Conservation (phyloP, 2,888 invertebrate genomes). For the Acrocera orbiculus region DNA sequence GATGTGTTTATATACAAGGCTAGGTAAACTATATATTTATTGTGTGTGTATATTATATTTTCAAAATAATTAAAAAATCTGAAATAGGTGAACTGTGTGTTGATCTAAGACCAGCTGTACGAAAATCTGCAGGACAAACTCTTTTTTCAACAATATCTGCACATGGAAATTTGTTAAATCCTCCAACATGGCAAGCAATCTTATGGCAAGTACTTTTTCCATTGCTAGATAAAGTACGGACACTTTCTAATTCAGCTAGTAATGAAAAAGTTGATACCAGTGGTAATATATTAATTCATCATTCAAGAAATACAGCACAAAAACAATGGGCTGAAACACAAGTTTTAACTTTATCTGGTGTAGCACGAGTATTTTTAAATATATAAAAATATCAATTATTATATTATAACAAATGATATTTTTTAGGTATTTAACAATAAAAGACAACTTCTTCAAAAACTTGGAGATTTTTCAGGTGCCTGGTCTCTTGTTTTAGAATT, state of each 20-base stretch:
- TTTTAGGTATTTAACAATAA: conserved; percentile 63
- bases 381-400: neutral
- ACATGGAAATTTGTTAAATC: conserved; percentile 74
- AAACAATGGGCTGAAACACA: conserved; percentile 99
- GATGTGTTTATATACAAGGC: conserved; percentile 84
- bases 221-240: conserved; percentile 75
- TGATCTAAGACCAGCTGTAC: conserved; percentile 85
- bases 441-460: conserved; percentile 58
- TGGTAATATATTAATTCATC: conserved; percentile 91
- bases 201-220: conserved; percentile 94
- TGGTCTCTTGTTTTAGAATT: conserved; percentile 89
- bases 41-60: no score
- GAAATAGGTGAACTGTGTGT: conserved; percentile 76
- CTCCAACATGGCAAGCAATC: conserved; percentile 84
- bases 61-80: conserved; percentile 4
- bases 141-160: conserved; percentile 94
- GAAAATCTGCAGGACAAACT: conserved; percentile 94
- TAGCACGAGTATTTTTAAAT: conserved; percentile 22
- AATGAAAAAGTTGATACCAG: conserved; percentile 65
- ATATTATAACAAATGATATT: neutral
- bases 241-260: conserved; percentile 44
- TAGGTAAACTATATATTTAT: conserved; percentile 31
- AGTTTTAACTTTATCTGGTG: conserved; percentile 76
- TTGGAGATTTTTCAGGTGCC: conserved; percentile 83
- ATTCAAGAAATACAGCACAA: conserved; percentile 94